Evolutionary conservation across 2,888 invertebrate species (phyloP).

Genomic region (Antitype chi): DNA sequence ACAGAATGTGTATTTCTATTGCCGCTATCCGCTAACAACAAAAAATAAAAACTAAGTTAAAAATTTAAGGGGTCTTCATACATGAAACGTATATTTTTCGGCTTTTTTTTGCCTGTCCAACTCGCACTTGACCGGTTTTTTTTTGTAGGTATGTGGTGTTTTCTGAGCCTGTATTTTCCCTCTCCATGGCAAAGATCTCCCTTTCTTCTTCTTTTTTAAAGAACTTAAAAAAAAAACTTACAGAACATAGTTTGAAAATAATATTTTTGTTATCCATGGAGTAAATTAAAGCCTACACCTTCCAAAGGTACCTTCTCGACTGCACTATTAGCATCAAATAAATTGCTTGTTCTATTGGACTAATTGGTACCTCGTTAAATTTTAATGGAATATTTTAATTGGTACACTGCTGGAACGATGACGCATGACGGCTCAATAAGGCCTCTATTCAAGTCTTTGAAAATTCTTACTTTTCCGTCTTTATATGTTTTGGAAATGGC

Average conservation of each 20-base stretch:
- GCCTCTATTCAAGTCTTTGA: too few relatives aligned
- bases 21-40: too few relatives aligned
- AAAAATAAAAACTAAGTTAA: too few relatives aligned
- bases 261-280: slow-evolving; percentile 40
- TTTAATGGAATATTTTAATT: slow-evolving; percentile 7
- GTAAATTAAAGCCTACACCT: neutral
- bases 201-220: neutral
- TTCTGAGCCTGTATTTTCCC: neutral
- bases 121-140: too few relatives aligned
- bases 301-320: slow-evolving; percentile 3
- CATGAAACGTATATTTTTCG: too few relatives aligned
- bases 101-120: too few relatives aligned
- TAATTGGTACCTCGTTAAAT: slow-evolving; percentile 34
- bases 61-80: too few relatives aligned
- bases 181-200: neutral
- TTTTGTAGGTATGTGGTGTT: too few relatives aligned
- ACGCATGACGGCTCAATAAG: too few relatives aligned
- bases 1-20: too few relatives aligned
- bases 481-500: too few relatives aligned
- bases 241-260: slow-evolving; percentile 35
- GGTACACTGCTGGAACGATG: neutral
- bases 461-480: too few relatives aligned
- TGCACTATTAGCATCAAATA: slow-evolving; percentile 13
- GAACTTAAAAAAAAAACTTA: slow-evolving; percentile 37
- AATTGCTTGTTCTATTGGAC: slow-evolving; percentile 39